Conservation (phyloP, 1,140 invertebrate genomes). For the Trissolcus basalis region DNA sequence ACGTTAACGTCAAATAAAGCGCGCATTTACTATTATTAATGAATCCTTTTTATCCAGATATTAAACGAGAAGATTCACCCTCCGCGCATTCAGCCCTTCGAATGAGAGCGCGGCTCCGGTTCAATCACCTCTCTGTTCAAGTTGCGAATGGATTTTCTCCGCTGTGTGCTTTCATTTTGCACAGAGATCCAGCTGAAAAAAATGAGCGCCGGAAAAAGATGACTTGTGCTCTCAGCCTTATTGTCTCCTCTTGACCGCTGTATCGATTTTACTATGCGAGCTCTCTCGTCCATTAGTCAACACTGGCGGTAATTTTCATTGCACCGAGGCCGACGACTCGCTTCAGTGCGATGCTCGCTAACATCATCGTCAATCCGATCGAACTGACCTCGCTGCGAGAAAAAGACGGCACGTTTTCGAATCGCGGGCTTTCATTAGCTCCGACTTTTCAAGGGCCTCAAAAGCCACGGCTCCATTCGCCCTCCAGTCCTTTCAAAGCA, state of each 20-base stretch:
- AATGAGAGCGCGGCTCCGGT: slow-evolving; percentile 55
- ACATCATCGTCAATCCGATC: slow-evolving; percentile 23
- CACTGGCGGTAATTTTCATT: slow-evolving; percentile 44
- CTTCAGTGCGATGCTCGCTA: slow-evolving; percentile 5
- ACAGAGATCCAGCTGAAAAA: slow-evolving; percentile 54
- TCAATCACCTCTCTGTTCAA: slow-evolving; percentile 65
- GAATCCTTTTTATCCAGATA: slow-evolving; percentile 48
- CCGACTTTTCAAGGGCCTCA: too few relatives aligned
- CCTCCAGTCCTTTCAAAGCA: too few relatives aligned
- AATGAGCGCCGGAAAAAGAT: slow-evolving; percentile 48
- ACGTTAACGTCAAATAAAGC: slow-evolving; percentile 21
- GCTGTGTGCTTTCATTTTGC: slow-evolving; percentile 57
- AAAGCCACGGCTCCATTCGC: too few relatives aligned
- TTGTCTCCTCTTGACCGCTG: slow-evolving; percentile 57
- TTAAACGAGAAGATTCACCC: slow-evolving; percentile 38
- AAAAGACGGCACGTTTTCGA: slow-evolving; percentile 1
- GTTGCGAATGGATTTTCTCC: slow-evolving; percentile 51
- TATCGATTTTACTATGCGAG: slow-evolving; percentile 53
- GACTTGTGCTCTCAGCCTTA: slow-evolving; percentile 56
- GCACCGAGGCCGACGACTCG: slow-evolving; percentile 12
- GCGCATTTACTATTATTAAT: slow-evolving; percentile 51
- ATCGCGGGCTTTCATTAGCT: slow-evolving; percentile 1
- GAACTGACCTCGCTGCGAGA: slow-evolving; percentile 6
- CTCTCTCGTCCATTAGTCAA: slow-evolving; percentile 45
- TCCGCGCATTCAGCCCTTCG: slow-evolving; percentile 55